Conservation (phyloP, 2,888 invertebrate species). For the Hipparchia sbordonii region DNA sequence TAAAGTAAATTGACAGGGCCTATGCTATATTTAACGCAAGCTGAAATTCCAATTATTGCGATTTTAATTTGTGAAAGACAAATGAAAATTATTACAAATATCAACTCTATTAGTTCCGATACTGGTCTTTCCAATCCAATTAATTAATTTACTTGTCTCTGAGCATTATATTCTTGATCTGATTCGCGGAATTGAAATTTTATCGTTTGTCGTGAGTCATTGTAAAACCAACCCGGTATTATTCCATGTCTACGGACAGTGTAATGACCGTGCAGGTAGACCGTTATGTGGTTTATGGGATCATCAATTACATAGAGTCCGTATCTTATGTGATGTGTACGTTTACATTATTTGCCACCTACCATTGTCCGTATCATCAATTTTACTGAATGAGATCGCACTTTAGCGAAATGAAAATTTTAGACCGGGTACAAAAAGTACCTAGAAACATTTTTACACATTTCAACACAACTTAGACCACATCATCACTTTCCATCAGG, state of each 20-base stretch:
- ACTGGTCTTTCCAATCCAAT: conserved; percentile 8
- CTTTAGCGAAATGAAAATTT: too few species aligned
- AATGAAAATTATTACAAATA: background rate
- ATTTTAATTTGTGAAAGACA: background rate
- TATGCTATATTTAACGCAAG: too few species aligned
- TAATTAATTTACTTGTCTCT: conserved; percentile 9
- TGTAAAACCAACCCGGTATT: background rate
- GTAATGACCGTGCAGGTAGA: conserved; percentile 24
- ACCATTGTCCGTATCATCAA: too few species aligned
- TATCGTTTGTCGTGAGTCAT: conserved; percentile 24
- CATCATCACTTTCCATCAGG: too few species aligned
- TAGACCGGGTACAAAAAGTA: too few species aligned
- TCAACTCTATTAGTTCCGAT: background rate
- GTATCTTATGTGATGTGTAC: background rate
- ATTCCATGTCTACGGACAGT: conserved; percentile 14
- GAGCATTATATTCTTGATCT: conserved; percentile 2
- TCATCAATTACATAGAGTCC: conserved; percentile 18
- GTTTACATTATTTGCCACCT: too few species aligned
- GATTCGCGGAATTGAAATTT: conserved; percentile 17
- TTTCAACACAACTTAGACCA: too few species aligned
- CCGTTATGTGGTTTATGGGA: conserved; percentile 26
- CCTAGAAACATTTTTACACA: too few species aligned
- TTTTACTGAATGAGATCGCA: too few species aligned
- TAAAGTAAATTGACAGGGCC: too few species aligned
- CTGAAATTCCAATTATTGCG: too few species aligned